Evolutionary conservation across 1,140 invertebrate species (phyloP).

Genomic region (Ridgeia piscesae): DNA sequence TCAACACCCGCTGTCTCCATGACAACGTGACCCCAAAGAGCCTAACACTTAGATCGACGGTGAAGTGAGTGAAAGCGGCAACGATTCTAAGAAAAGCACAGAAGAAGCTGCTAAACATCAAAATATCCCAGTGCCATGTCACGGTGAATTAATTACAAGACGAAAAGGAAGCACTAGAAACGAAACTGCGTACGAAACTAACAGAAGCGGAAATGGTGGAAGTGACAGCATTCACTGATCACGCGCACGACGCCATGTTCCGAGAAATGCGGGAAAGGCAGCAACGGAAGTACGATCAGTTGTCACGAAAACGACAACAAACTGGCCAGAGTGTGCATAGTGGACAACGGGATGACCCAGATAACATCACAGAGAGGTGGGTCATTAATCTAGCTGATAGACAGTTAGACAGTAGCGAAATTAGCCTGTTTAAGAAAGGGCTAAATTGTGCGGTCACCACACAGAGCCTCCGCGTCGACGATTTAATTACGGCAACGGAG

Average conservation of each 20-base stretch:
- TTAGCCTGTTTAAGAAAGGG: not conserved
- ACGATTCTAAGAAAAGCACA: not conserved
- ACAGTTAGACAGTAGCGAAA: not conserved
- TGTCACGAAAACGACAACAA: not conserved
- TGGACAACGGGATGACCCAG: not conserved
- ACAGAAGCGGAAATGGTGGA: not conserved
- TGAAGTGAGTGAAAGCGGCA: not conserved
- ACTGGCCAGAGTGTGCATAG: not conserved
- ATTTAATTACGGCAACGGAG: not conserved
- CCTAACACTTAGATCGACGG: not conserved
- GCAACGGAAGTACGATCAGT: not conserved
- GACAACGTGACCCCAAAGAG: not conserved
- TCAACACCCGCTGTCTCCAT: not conserved
- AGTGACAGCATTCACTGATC: not conserved
- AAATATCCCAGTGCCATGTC: not conserved
- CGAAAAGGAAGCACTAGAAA: not conserved
- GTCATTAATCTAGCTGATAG: not conserved
- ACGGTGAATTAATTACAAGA: not conserved
- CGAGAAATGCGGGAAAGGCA: not conserved
- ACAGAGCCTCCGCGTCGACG: not conserved
- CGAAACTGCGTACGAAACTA: not conserved
- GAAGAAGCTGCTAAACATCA: not conserved
- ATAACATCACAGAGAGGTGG: not conserved
- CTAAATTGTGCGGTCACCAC: not conserved
- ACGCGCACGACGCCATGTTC: not conserved